A percentile compares a stretch with the other conserved stretches of the same genome.
Evolutionary conservation across 1,140 invertebrate genomes (phyloP).

Genomic region (Apis laboriosa): DNA sequence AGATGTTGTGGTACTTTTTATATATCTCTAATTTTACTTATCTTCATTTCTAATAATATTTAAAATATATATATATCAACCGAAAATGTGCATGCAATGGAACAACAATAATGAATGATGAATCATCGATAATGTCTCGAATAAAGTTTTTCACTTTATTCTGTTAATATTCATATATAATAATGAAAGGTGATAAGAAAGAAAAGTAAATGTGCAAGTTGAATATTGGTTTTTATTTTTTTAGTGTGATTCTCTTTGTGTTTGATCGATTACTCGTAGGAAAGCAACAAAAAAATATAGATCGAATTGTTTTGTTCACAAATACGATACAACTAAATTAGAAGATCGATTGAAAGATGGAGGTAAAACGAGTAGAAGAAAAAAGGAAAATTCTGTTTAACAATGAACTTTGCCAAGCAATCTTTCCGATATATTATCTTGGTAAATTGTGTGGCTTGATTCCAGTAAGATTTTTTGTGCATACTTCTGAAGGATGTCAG

Average conservation of each 20-base stretch:
- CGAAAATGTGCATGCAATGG: background rate
- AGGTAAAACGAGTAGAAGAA: background rate
- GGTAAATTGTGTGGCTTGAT: constrained; percentile 71
- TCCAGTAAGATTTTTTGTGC: constrained; percentile 65
- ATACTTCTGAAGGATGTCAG: constrained; percentile 57
- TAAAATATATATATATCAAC: background rate
- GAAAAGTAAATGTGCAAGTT: background rate
- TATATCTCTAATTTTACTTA: background rate
- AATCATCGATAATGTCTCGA: too few relatives aligned
- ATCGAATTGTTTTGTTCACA: background rate
- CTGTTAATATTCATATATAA: background rate
- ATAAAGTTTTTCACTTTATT: too few relatives aligned
- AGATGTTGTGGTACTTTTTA: background rate
- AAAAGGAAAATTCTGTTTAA: background rate
- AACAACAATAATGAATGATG: background rate
- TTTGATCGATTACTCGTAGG: background rate
- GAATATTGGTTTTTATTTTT: too few relatives aligned
- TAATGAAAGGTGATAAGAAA: background rate
- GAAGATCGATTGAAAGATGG: constrained; percentile 7
- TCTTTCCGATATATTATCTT: constrained; percentile 72
- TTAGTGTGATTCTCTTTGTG: background rate
- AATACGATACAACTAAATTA: background rate
- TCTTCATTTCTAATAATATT: background rate
- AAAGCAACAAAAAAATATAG: background rate
- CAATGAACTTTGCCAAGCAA: constrained; percentile 67